phyloP scores from a whole-genome alignment of 2,888 invertebrate species.

The Pollenia griseotomentosa region DNA sequence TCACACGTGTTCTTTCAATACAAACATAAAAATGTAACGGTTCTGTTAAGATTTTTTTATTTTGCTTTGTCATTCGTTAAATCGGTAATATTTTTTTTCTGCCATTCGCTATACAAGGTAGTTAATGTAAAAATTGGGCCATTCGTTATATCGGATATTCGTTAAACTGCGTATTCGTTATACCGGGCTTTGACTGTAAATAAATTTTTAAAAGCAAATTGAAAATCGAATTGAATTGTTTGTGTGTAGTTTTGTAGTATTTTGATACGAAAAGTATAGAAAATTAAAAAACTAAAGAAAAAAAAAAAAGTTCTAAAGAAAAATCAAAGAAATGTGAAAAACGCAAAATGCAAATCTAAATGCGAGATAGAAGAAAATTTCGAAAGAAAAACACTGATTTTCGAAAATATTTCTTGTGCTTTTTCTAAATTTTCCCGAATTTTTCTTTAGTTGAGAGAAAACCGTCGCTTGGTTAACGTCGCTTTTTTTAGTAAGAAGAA shows the following conservation, averaged over 20 bases:
- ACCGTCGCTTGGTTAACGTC: slow-evolving; percentile 84
- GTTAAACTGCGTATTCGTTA: no score
- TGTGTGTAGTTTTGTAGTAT: slow-evolving; percentile 59
- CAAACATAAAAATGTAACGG: no score
- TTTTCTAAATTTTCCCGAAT: slow-evolving; percentile 78
- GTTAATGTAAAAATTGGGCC: no score
- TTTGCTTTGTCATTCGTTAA: no score
- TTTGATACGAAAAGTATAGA: background rate
- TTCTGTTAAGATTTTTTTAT: no score
- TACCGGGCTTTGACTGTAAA: no score
- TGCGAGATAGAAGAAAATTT: slow-evolving; percentile 29
- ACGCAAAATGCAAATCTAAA: slow-evolving; percentile 37
- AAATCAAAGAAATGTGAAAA: slow-evolving; percentile 38
- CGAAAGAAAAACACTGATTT: slow-evolving; percentile 44
- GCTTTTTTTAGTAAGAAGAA: slow-evolving; percentile 75
- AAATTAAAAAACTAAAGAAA: background rate
- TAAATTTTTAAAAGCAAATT: slow-evolving; percentile 3
- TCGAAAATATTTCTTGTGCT: slow-evolving; percentile 43
- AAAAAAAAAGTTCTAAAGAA: slow-evolving; percentile 11
- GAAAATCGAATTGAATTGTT: slow-evolving; percentile 16
- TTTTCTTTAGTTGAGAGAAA: slow-evolving; percentile 84
- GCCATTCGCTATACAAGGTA: no score
- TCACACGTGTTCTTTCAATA: no score
- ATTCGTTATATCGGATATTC: no score
- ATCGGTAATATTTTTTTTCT: no score